Evolutionary conservation across 2,113 vertebrate species (phyloP), one percentile per base, ranked within the genome.

Genomic region (Edolisoma coerulescens): DNA sequence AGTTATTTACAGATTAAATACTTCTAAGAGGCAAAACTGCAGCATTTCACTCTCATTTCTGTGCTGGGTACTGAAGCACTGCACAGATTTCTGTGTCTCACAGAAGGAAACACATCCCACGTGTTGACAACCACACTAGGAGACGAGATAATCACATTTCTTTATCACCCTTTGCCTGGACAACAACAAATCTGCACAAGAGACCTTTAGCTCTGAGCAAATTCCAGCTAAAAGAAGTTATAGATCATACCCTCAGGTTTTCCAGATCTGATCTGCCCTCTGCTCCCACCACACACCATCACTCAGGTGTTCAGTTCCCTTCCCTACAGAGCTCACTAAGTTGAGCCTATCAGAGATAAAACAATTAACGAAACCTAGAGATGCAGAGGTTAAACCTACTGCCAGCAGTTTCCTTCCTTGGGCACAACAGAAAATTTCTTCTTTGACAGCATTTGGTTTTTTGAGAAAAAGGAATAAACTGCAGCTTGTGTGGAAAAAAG

Each of bases 1-100:
- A 95, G 54, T 78, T 88, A 86, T 63, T 90, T 92, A 69, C 70
- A 92, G 83, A 70, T 59, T 80, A 74, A 92, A 67, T 93, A 67
- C 64, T 84, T 87, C 73, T 84, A 39, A 81, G 74, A 83, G 64
- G 33, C 54, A 73, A 64, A 81, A 78, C 54, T 63, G 44, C 71
- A 64, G 50, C 45, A 20, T 53, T 91, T 88, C 20, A 30, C 30
- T 57, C 63, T 80, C 3, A 9, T 84, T 92, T 86, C 84, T 18
- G 1, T 3, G 9, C 68, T 70, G 83, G 17, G 56, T 74, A 42
- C 22, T 45, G 71, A 88, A 84, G 73, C 21, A 41, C 4, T 23
- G 64, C 52, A 53, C 32, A 57, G 87, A 84, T 89, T 74, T 87
- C 77, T 77, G 59, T 3, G 1, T 70, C 45, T 88, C 50, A 65